Conservation (phyloP, 1,140 invertebrate species). For the Pogonus chalceus region DNA sequence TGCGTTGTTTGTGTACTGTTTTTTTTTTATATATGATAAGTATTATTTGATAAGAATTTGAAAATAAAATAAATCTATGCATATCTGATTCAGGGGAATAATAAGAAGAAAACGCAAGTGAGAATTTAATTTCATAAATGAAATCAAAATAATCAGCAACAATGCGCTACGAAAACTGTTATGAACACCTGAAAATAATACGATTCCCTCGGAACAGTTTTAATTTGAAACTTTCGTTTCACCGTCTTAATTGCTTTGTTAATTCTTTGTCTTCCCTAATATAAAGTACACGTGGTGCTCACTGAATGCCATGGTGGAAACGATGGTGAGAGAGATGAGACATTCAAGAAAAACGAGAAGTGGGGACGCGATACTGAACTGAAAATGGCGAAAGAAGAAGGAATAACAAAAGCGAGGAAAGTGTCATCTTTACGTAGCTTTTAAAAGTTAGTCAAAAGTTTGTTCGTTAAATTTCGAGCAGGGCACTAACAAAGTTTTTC, state of each 20-base stretch:
- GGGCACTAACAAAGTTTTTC: constrained; percentile 6
- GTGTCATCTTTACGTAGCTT: constrained; percentile 4
- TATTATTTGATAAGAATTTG: too few relatives aligned
- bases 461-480: constrained; percentile 3
- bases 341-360: too few relatives aligned
- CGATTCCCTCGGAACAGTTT: constrained; percentile 3
- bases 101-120: background rate
- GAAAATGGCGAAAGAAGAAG: background rate
- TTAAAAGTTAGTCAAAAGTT: constrained; percentile 1
- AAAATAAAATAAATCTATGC: too few relatives aligned
- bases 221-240: constrained; percentile 6
- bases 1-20: too few relatives aligned
- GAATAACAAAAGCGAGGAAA: constrained; percentile 4
- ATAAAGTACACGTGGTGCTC: constrained; percentile 5
- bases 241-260: constrained; percentile 6
- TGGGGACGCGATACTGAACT: background rate
- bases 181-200: constrained; percentile 7
- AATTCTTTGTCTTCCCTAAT: constrained; percentile 5
- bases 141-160: constrained; percentile 1
- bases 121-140: constrained; percentile 1
- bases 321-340: background rate
- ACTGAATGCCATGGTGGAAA: background rate
- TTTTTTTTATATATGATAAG: too few relatives aligned
- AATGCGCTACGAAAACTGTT: constrained; percentile 7
- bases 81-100: background rate